Conservation (phyloP, 1,140 invertebrate species). For the Diploscapter pachys region DNA sequence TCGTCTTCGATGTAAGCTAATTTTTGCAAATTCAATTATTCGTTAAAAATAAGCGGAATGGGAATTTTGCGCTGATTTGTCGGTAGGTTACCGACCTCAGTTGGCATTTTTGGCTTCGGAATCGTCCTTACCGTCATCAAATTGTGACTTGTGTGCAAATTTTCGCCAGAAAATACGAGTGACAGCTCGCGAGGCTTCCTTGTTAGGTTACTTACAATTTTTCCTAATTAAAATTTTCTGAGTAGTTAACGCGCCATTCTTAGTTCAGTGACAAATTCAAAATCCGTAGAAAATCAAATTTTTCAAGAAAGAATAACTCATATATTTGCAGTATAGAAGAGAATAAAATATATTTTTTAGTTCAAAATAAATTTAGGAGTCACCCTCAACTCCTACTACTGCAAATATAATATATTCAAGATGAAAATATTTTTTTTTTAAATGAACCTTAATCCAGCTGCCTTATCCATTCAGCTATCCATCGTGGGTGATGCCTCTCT, state of each 20-base stretch:
- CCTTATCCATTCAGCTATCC: neutral
- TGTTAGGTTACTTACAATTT: neutral
- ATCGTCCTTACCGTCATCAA: no score
- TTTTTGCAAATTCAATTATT: no score
- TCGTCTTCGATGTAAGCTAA: no score
- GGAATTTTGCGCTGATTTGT: no score
- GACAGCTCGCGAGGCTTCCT: no score
- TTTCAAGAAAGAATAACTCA: neutral
- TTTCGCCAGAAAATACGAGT: no score
- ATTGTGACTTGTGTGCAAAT: no score
- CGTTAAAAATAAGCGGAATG: no score
- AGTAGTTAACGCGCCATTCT: neutral
- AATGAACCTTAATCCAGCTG: neutral
- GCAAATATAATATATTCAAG: neutral
- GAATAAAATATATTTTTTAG: neutral
- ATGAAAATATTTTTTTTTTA: neutral
- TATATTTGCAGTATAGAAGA: neutral
- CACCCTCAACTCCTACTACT: neutral
- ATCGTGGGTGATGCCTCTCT: no score
- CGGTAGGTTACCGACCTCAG: no score
- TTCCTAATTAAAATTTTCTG: neutral
- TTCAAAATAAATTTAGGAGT: neutral
- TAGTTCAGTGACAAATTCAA: neutral
- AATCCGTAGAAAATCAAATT: conserved; percentile 1
- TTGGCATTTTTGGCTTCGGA: no score